Percentiles rank a stretch among this genome's conserved stretches.
Evolutionary conservation across 2,888 invertebrate genomes (phyloP).

Genomic region (Macaria notata): DNA sequence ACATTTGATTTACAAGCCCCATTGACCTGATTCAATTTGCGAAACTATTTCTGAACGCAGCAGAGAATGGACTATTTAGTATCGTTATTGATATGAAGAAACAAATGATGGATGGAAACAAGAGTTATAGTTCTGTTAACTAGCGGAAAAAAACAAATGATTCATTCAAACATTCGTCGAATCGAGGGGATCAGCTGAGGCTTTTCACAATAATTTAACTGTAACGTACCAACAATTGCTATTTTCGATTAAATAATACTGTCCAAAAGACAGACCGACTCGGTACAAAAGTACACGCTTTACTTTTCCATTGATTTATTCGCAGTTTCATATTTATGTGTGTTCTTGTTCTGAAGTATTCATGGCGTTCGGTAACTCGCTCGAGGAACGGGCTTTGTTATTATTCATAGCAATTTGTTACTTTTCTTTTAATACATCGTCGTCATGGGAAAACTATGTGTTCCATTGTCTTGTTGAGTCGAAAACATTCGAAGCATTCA

Average conservation of each 20-base stretch:
- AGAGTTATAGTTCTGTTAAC: no score
- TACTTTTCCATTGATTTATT: conserved; percentile 17
- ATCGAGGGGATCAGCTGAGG: no score
- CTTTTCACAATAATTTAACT: no score
- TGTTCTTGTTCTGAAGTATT: conserved; percentile 5
- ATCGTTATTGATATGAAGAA: neutral
- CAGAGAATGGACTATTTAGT: conserved; percentile 7
- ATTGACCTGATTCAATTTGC: conserved; percentile 23
- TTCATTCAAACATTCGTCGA: no score
- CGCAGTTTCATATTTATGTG: conserved; percentile 12
- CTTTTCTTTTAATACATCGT: neutral
- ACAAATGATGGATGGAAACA: no score
- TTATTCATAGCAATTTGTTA: neutral
- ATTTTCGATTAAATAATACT: no score
- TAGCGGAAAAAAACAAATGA: no score
- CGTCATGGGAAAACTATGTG: conserved; percentile 21
- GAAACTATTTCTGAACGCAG: conserved; percentile 19
- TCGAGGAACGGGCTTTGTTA: conserved; percentile 1
- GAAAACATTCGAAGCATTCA: conserved; percentile 19
- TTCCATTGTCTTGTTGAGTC: conserved; percentile 26
- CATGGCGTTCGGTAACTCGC: neutral
- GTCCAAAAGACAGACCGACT: no score
- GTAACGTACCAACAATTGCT: no score
- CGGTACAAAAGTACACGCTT: conserved; percentile 18
- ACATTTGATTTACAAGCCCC: conserved; percentile 14